Evolutionary conservation across 1,140 invertebrate genomes (phyloP).

Genomic region (Bombyx mori): ASM3026992v2 NC_085111.1:6046501-6047000

Average conservation of each 20-base stretch:
- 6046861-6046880: slow-evolving; percentile 3
- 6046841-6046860: background rate
- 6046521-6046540: no score
- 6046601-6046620: background rate
- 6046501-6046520: background rate
- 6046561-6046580: no score
- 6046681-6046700: slow-evolving; percentile 2
- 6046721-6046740: slow-evolving; percentile 1
- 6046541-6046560: no score
- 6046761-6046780: slow-evolving; percentile 9
- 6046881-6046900: background rate
- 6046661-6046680: slow-evolving; percentile 10
- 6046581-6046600: no score
- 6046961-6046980: no score
- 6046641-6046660: background rate
- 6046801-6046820: slow-evolving; percentile 10
- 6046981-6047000: no score
- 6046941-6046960: no score
- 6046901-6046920: background rate
- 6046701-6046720: background rate
- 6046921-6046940: background rate
- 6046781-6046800: slow-evolving; percentile 9
- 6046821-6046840: background rate
- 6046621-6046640: no score
- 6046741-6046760: slow-evolving; percentile 10